Percentiles rank a stretch among this genome's conserved stretches.
Conservation (phyloP, 2,797 vertebrate genomes). For the Eulemur rubriventer region DNA sequence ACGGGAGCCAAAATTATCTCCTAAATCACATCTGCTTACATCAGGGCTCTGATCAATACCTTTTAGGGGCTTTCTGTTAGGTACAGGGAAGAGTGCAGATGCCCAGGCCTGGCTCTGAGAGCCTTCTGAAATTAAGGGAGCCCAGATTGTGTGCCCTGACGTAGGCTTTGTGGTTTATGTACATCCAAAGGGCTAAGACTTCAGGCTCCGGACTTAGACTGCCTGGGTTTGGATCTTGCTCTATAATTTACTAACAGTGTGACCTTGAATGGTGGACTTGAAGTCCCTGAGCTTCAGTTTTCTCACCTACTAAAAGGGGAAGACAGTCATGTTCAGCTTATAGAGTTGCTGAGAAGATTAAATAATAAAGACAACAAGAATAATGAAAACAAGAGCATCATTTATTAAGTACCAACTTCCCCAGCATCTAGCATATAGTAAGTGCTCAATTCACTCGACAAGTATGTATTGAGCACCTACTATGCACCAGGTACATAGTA, state of each 20-base stretch:
- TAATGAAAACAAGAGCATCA: not conserved
- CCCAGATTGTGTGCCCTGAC: fast-evolving
- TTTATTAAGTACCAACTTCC: not conserved
- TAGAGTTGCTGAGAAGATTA: not conserved
- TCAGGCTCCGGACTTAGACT: not conserved
- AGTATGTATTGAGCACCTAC: not conserved
- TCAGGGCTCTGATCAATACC: not conserved
- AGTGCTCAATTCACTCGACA: not conserved
- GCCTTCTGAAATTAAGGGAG: not conserved
- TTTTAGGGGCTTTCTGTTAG: not conserved
- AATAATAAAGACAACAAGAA: not conserved
- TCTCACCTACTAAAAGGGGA: not conserved
- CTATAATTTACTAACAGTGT: not conserved
- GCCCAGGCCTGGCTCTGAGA: not conserved
- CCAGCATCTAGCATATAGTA: not conserved
- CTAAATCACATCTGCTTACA: not conserved
- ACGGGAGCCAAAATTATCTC: not conserved
- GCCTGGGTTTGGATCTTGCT: not conserved
- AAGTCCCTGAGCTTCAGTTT: not conserved
- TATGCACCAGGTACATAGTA: not conserved
- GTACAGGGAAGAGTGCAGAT: not conserved
- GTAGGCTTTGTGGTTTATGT: not conserved
- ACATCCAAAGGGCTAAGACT: not conserved
- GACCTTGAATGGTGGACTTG: not conserved
- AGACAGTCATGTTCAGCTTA: not conserved